These are phyloP conservation scores for Exocentrus adspersus DNA, from an alignment of 2,888 invertebrate genomes.

Conservation along the genomic window DNA sequence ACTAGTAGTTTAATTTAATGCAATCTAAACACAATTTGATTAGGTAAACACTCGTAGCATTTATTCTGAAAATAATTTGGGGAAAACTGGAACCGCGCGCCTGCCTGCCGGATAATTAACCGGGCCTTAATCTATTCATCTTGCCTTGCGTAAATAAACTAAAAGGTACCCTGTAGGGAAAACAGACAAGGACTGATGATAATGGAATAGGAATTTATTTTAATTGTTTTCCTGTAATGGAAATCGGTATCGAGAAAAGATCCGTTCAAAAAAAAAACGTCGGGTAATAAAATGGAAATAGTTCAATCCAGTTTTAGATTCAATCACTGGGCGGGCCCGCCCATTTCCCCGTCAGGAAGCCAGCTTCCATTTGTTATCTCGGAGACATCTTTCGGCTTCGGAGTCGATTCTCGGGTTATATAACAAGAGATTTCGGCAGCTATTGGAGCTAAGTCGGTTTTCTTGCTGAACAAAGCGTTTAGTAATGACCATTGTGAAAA, in stretches of 20 bases:
- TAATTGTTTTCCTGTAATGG: too few relatives aligned
- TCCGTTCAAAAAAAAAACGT: too few relatives aligned
- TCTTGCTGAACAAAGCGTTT: constrained; percentile 64
- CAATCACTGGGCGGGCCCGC: constrained; percentile 57
- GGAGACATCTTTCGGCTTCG: constrained; percentile 55
- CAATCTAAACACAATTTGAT: constrained; percentile 53
- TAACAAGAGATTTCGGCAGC: constrained; percentile 61
- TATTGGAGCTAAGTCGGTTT: constrained; percentile 57
- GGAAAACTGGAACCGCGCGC: constrained; percentile 28
- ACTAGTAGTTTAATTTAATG: constrained; percentile 54
- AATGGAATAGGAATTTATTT: too few relatives aligned
- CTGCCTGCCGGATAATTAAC: constrained; percentile 18
- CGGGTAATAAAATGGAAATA: constrained; percentile 45
- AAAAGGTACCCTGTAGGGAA: neutral
- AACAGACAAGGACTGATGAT: too few relatives aligned
- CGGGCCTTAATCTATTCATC: constrained; percentile 1
- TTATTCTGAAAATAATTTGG: constrained; percentile 45
- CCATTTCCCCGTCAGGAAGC: constrained; percentile 51
- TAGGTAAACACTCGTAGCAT: constrained; percentile 51
- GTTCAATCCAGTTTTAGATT: constrained; percentile 56
- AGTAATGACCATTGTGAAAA: constrained; percentile 60
- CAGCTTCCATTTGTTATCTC: constrained; percentile 59
- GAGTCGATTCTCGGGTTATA: constrained; percentile 57
- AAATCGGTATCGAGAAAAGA: too few relatives aligned
- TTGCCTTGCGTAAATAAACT: neutral